Conservation (phyloP, 2,113 vertebrate species). For the Tiliqua scincoides region DNA sequence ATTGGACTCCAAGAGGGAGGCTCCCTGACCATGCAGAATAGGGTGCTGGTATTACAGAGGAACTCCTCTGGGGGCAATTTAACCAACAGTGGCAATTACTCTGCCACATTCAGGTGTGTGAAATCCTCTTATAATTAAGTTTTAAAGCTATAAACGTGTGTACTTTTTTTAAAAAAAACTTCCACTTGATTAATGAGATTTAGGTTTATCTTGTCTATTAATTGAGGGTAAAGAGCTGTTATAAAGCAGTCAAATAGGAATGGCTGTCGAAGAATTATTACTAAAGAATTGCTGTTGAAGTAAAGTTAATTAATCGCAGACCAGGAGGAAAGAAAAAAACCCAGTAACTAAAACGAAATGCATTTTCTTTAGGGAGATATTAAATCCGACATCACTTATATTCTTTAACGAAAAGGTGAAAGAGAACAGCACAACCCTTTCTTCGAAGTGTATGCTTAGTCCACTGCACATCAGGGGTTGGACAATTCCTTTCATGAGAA, state of each 20-base stretch:
- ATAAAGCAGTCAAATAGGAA: constrained; percentile 78
- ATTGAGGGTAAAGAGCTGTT: constrained; percentile 80
- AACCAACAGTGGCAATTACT: constrained; percentile 59
- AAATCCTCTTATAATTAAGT: constrained; percentile 75
- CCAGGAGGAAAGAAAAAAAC: constrained; percentile 44
- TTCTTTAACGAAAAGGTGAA: constrained; percentile 72
- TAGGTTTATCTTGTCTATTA: constrained; percentile 79
- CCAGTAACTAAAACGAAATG: constrained; percentile 60
- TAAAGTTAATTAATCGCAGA: constrained; percentile 79
- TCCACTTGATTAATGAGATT: constrained; percentile 76
- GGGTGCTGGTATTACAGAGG: background rate
- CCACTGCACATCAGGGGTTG: constrained; percentile 55
- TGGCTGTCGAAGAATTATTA: constrained; percentile 68
- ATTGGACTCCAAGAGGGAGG: constrained; percentile 5
- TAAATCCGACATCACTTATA: constrained; percentile 66
- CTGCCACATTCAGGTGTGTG: constrained; percentile 63
- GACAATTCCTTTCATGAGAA: constrained; percentile 61
- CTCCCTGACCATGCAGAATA: constrained; percentile 2
- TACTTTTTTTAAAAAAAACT: constrained; percentile 64
- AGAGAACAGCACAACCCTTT: constrained; percentile 66
- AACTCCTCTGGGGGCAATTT: constrained; percentile 46
- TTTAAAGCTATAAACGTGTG: constrained; percentile 74
- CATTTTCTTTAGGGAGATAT: constrained; percentile 69
- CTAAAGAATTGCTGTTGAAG: constrained; percentile 67
- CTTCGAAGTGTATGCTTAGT: constrained; percentile 69